Evolutionary conservation across 1,140 invertebrate species (phyloP).

Genomic region (Sminthurides bifidus): DNA sequence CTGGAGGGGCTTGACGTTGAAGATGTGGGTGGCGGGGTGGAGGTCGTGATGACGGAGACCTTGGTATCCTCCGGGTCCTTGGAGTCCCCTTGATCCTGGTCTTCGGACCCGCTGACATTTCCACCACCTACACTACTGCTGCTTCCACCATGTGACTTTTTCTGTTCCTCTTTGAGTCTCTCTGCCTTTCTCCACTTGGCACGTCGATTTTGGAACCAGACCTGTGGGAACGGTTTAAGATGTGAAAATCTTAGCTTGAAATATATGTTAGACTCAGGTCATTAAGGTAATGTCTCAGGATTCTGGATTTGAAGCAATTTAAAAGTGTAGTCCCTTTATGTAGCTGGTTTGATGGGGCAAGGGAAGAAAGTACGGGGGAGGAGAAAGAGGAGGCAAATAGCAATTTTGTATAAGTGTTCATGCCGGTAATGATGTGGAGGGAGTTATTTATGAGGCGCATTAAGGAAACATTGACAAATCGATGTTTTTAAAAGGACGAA

Average conservation of each 20-base stretch:
- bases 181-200: slow-evolving; percentile 87
- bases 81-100: slow-evolving; percentile 5
- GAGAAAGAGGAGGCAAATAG: too few species aligned
- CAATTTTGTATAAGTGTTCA: too few species aligned
- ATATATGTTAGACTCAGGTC: background rate
- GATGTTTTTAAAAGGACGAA: slow-evolving; percentile 10
- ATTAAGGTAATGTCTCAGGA: background rate
- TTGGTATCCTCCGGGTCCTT: background rate
- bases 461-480: slow-evolving; percentile 13
- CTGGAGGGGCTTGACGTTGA: slow-evolving; percentile 1
- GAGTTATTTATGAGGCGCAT: slow-evolving; percentile 7
- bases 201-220: slow-evolving; percentile 88
- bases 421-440: too few species aligned
- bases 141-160: slow-evolving; percentile 11
- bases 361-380: background rate
- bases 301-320: background rate
- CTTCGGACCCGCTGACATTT: slow-evolving; percentile 6
- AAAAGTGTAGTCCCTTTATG: background rate
- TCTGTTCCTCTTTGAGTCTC: slow-evolving; percentile 74
- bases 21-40: background rate
- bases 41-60: background rate
- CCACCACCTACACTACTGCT: background rate
- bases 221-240: slow-evolving; percentile 48
- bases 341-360: background rate
- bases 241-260: slow-evolving; percentile 11